phyloP scores from a whole-genome alignment of 2,888 invertebrate genomes.

The Ferdinandea cuprea region DNA sequence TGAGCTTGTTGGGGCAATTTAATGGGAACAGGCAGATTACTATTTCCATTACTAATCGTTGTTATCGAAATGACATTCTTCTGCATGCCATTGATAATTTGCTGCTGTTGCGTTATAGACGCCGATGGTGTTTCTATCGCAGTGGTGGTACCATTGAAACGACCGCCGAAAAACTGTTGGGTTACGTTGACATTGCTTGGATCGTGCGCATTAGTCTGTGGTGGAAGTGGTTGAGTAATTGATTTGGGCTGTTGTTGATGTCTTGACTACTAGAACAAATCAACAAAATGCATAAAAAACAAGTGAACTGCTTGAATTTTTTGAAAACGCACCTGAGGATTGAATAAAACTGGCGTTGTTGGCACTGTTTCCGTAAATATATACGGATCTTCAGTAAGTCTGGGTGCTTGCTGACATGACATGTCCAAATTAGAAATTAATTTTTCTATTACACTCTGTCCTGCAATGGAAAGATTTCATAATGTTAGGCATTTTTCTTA shows the following conservation, averaged over 20 bases:
- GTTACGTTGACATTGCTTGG: constrained; percentile 43
- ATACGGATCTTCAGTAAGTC: constrained; percentile 83
- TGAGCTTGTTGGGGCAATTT: constrained; percentile 67
- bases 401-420: constrained; percentile 83
- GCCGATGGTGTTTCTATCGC: constrained; percentile 68
- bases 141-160: constrained; percentile 73
- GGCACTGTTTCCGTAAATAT: constrained; percentile 83
- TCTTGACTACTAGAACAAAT: constrained; percentile 49
- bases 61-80: constrained; percentile 74
- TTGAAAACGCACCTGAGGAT: constrained; percentile 80
- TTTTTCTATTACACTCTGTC: constrained; percentile 48
- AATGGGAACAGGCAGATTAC: constrained; percentile 59
- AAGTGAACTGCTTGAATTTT: background rate
- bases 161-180: constrained; percentile 58
- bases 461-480: constrained; percentile 18
- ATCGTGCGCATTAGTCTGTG: constrained; percentile 34
- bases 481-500: background rate
- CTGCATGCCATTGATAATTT: constrained; percentile 75
- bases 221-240: constrained; percentile 42
- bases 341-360: constrained; percentile 82
- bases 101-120: constrained; percentile 66
- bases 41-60: constrained; percentile 64
- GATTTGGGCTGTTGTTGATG: constrained; percentile 49
- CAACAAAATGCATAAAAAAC: background rate
- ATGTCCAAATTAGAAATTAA: constrained; percentile 80